Evolutionary conservation across 2,888 invertebrate genomes (phyloP).

Genomic region (Mythimna loreyi): DNA sequence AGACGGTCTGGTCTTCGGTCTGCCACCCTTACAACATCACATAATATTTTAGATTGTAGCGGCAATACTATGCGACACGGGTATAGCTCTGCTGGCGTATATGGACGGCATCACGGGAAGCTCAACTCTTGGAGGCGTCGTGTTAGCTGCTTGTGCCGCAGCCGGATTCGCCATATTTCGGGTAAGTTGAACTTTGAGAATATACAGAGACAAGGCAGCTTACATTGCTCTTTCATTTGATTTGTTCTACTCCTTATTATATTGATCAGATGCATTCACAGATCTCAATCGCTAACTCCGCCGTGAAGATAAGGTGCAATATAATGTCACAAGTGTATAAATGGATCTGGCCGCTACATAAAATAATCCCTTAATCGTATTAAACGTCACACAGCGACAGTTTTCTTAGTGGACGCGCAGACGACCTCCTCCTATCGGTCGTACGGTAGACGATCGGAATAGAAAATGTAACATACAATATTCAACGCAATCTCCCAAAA

Average conservation of each 20-base stretch:
- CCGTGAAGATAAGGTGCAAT: slow-evolving; percentile 7
- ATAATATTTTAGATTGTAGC: slow-evolving; percentile 95
- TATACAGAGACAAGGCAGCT: background rate
- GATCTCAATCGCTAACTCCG: background rate
- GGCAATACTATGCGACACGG: slow-evolving; percentile 98
- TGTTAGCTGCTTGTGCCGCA: slow-evolving; percentile 97
- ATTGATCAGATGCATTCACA: background rate
- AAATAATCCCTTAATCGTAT: slow-evolving; percentile 46
- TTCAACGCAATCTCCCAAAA: slow-evolving; percentile 22
- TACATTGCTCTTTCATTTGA: background rate
- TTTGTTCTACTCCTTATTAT: background rate
- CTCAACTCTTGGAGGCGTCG: slow-evolving; percentile 97
- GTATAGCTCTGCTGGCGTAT: slow-evolving; percentile 97
- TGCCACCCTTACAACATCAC: background rate
- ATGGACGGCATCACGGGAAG: slow-evolving; percentile 98
- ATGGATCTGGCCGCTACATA: slow-evolving; percentile 9
- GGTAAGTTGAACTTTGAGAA: slow-evolving; percentile 84
- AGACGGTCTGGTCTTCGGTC: background rate
- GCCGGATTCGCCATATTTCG: slow-evolving; percentile 98
- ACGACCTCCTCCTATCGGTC: slow-evolving; percentile 4
- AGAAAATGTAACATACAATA: slow-evolving; percentile 19
- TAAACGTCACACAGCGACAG: slow-evolving; percentile 15
- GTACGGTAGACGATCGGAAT: slow-evolving; percentile 16
- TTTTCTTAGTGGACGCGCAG: slow-evolving; percentile 18
- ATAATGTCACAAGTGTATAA: slow-evolving; percentile 14